Evolutionary conservation across 2,888 invertebrate genomes (phyloP), one percentile per base, ranked within the genome.

Genomic region (Tetranychus piercei): DNA sequence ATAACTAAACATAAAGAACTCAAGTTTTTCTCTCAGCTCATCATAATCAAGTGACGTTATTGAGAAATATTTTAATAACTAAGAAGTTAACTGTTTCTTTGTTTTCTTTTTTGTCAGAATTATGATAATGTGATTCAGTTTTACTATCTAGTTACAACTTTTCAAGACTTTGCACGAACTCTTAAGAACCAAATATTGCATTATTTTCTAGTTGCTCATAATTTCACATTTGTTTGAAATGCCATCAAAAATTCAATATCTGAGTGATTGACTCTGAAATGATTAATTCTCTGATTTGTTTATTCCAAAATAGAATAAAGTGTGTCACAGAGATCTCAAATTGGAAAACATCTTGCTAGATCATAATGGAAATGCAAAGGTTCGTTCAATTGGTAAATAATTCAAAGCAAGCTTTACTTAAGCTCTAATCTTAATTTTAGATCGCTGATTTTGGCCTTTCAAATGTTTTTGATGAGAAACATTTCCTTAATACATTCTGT

Each of bases 401-500:
- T 4, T 34, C 34, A 34, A 34, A 34, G 34, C 1, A 45, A 45
- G 8, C 43, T 18, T 45, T 11, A n/a, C 45, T 23, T 20, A 18
- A 20, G 4, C 11, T 69, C 23, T n/a, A 11, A 20, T n/a, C 69
- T 22, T 20, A 18, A 69, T 23, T n/a, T 23, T 20, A 93, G 90
- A 97, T 99, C 83, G 97, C 96, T 18, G 99, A 99, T 85, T 99
- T 99, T 83, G 99, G 99, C 76, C 85, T 99, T 76, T 95, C 96
- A 74, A 99, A 99, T 83, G 94, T 95, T 77, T 99, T 92, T 84
- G 91, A 91, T 83, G 90, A 91, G 80, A 89, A 89, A 78, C 87
- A 91, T 77, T 84, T 93, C 76, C 83, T 96, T 79, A 89, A 88
- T 78, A 96, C 96, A 44, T 96, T 94, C 83, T 96, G 96, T 83